Conservation (phyloP, 1,140 invertebrate species). For the Glomeris maerens region DNA sequence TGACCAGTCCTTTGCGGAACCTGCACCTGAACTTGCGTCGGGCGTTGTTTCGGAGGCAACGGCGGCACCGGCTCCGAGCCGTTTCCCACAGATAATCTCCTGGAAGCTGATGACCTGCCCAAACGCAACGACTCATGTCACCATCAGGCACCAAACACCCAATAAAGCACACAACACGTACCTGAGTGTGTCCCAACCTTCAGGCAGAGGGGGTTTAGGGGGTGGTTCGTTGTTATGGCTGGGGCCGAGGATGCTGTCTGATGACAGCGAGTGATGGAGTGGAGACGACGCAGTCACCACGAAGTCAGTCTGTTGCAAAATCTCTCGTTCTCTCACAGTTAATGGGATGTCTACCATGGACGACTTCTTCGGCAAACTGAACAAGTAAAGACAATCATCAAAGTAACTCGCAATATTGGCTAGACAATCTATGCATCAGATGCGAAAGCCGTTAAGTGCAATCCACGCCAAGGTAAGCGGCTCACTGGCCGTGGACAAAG, state of each 20-base stretch:
- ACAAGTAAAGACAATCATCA: slow-evolving; percentile 10
- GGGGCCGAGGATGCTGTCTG: neutral
- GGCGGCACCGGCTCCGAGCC: slow-evolving; percentile 3
- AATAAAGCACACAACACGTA: too few relatives aligned
- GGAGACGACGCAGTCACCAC: slow-evolving; percentile 3
- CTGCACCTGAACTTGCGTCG: too few relatives aligned
- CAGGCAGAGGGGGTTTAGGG: slow-evolving; percentile 72
- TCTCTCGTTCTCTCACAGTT: slow-evolving; percentile 31
- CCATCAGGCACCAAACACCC: too few relatives aligned
- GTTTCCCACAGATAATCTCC: slow-evolving; percentile 4
- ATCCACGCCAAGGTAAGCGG: too few relatives aligned
- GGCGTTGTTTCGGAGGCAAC: slow-evolving; percentile 7
- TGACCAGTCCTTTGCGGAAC: too few relatives aligned
- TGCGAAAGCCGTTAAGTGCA: too few relatives aligned
- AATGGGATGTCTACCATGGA: slow-evolving; percentile 61
- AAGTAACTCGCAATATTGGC: neutral
- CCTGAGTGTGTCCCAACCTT: slow-evolving; percentile 38
- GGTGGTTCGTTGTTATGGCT: slow-evolving; percentile 35
- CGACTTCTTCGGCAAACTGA: slow-evolving; percentile 40
- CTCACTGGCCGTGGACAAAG: too few relatives aligned
- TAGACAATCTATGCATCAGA: too few relatives aligned
- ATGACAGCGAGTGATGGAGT: neutral
- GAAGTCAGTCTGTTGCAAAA: slow-evolving; percentile 27
- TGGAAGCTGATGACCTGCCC: too few relatives aligned
- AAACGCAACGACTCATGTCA: too few relatives aligned